Conservation (phyloP, 2,888 invertebrate genomes). For the Hemistola chrysoprasaria region DNA sequence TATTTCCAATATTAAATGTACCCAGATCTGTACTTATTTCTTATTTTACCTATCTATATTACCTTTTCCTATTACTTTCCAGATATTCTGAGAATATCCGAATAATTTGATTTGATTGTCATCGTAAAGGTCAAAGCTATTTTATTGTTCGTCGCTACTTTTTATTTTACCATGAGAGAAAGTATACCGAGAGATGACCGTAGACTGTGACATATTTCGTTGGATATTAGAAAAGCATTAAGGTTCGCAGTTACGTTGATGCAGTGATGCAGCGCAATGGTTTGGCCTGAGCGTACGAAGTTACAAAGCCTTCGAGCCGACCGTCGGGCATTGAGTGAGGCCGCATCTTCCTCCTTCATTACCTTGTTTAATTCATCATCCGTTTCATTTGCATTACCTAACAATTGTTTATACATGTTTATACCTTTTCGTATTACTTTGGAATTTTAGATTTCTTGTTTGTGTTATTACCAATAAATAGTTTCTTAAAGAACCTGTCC, state of each 20-base stretch:
- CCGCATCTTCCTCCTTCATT: conserved; percentile 59
- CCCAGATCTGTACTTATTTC: too few species aligned
- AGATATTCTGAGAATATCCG: too few species aligned
- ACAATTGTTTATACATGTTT: too few species aligned
- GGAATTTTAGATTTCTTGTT: too few species aligned
- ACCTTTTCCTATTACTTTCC: too few species aligned
- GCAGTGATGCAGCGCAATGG: conserved; percentile 35
- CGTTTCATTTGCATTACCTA: conserved; percentile 29
- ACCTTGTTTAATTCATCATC: conserved; percentile 47
- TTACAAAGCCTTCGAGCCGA: conserved; percentile 44
- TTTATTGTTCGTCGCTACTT: conserved; percentile 1
- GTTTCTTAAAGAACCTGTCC: too few species aligned
- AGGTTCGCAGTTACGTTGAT: conserved; percentile 49
- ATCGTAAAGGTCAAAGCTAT: neutral
- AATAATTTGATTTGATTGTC: too few species aligned
- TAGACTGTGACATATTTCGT: conserved; percentile 32
- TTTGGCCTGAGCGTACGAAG: conserved; percentile 35
- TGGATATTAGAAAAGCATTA: conserved; percentile 39
- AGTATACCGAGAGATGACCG: too few species aligned
- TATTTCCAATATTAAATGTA: too few species aligned
- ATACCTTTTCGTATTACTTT: too few species aligned
- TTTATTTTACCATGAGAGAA: conserved; percentile 13
- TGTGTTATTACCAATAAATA: too few species aligned
- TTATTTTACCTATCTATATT: too few species aligned
- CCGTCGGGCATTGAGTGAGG: conserved; percentile 47